Evolutionary conservation across 2,888 invertebrate genomes (phyloP).

Genomic region (Epistrophe eligans): DNA sequence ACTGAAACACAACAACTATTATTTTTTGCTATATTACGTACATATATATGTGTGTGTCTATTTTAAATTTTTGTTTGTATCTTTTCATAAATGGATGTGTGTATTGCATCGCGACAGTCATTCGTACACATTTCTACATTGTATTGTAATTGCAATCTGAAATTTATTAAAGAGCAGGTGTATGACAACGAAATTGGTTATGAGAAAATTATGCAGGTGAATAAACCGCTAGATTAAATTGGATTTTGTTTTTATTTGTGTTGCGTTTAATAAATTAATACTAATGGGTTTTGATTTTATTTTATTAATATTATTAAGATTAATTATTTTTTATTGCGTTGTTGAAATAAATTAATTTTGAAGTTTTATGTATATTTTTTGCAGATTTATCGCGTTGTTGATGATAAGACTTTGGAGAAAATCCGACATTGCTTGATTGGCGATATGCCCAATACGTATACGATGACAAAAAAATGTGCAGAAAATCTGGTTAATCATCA

Average conservation of each 20-base stretch:
- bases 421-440: slow-evolving; percentile 83
- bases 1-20: slow-evolving; percentile 68
- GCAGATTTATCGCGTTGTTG: slow-evolving; percentile 82
- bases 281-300: slow-evolving; percentile 37
- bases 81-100: slow-evolving; percentile 54
- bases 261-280: slow-evolving; percentile 28
- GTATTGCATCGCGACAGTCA: slow-evolving; percentile 79
- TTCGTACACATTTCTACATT: slow-evolving; percentile 84
- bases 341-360: slow-evolving; percentile 28
- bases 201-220: slow-evolving; percentile 84
- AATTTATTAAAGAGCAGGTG: slow-evolving; percentile 83
- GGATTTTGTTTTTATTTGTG: slow-evolving; percentile 8
- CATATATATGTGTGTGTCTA: slow-evolving; percentile 76
- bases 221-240: slow-evolving; percentile 52
- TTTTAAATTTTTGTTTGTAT: slow-evolving; percentile 44
- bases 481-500: slow-evolving; percentile 84
- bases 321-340: not conserved
- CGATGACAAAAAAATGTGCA: slow-evolving; percentile 84
- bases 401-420: slow-evolving; percentile 82
- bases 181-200: slow-evolving; percentile 84
- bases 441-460: slow-evolving; percentile 84
- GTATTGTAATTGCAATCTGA: slow-evolving; percentile 84
- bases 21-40: slow-evolving; percentile 12
- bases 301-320: slow-evolving; percentile 18
- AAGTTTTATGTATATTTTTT: slow-evolving; percentile 14